Evolutionary conservation across 2,113 vertebrate species (phyloP).

Genomic region (Nipponia nippon): DNA sequence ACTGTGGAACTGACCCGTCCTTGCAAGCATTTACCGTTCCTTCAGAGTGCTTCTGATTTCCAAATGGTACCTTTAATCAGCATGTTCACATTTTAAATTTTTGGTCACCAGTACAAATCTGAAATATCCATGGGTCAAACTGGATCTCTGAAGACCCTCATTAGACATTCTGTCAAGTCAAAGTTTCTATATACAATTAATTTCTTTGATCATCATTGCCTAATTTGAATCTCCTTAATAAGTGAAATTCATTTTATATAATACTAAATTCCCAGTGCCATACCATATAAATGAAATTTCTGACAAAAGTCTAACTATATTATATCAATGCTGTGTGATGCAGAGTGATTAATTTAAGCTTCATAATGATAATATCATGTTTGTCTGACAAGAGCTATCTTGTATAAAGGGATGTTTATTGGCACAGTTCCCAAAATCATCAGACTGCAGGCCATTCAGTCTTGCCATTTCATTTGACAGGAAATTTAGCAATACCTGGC

Average conservation of each 20-base stretch:
- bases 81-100: background rate
- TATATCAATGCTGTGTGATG: background rate
- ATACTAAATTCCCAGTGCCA: background rate
- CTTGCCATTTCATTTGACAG: background rate
- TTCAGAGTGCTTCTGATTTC: background rate
- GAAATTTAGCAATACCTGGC: background rate
- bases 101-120: background rate
- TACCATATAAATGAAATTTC: background rate
- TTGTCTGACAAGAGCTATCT: constrained; percentile 28
- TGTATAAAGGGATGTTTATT: constrained; percentile 2
- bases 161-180: background rate
- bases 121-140: background rate
- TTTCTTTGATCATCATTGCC: background rate
- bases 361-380: constrained; percentile 1
- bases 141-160: background rate
- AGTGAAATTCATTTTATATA: background rate
- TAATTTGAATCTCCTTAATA: constrained; percentile 28
- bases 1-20: background rate
- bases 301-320: background rate
- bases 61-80: background rate
- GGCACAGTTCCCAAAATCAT: constrained; percentile 1
- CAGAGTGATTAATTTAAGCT: constrained; percentile 3
- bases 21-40: background rate
- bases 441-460: background rate
- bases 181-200: background rate